phyloP scores from a whole-genome alignment of 2,113 vertebrate species.

The Zosterops pallidus region DNA sequence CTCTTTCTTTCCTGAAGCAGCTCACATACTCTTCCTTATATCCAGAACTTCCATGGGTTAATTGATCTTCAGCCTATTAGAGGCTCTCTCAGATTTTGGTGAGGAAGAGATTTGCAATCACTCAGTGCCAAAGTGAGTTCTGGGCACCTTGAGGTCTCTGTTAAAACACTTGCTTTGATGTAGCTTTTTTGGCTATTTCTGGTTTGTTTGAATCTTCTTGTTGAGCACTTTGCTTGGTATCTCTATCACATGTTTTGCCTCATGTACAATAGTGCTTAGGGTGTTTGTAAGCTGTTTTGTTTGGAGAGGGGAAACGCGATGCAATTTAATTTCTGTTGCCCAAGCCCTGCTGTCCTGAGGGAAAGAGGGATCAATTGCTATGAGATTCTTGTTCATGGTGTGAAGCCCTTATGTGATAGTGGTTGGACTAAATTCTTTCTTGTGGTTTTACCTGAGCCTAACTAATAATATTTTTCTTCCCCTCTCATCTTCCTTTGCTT shows the following conservation, averaged over 20 bases:
- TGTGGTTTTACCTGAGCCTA: background rate
- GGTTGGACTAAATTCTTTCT: background rate
- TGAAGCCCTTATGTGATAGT: background rate
- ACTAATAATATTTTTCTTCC: background rate
- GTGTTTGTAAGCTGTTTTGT: background rate
- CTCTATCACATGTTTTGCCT: background rate
- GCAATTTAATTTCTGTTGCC: background rate
- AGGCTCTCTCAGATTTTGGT: background rate
- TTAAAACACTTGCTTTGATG: background rate
- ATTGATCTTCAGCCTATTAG: background rate
- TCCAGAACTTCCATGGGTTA: background rate
- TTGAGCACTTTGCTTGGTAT: background rate
- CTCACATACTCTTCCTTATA: background rate
- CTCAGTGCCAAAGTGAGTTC: background rate
- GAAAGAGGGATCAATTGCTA: background rate
- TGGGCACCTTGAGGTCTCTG: background rate
- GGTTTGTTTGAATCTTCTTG: background rate
- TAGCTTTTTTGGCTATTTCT: background rate
- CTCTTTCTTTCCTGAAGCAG: background rate
- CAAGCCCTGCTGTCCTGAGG: background rate
- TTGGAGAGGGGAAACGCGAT: background rate
- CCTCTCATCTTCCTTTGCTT: background rate
- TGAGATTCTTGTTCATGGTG: background rate
- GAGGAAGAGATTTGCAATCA: background rate
- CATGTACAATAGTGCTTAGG: background rate